These are phyloP conservation scores for Adelognathus sp. DNA, from an alignment of 2,888 invertebrate species.

Conservation along the genomic window DNA sequence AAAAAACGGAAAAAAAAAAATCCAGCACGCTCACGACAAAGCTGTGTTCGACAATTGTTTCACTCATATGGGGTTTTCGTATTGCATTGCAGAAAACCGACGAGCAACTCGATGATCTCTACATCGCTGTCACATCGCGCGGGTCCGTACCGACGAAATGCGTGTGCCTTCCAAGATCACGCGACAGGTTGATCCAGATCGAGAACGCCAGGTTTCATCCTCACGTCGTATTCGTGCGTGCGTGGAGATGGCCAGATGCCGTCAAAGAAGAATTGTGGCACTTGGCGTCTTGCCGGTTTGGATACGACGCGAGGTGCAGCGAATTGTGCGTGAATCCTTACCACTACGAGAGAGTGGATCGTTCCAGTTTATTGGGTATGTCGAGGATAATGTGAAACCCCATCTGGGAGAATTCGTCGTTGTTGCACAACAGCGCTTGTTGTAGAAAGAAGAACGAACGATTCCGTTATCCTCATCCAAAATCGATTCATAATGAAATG, in stretches of 20 bases:
- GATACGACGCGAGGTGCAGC: constrained; percentile 1
- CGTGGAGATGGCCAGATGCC: constrained; percentile 40
- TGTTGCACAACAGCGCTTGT: too few species aligned
- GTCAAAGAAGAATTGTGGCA: constrained; percentile 23
- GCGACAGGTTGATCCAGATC: constrained; percentile 27
- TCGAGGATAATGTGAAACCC: too few species aligned
- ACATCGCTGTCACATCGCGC: constrained; percentile 91
- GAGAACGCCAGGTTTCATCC: constrained; percentile 20
- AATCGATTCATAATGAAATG: too few species aligned
- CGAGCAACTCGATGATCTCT: constrained; percentile 97
- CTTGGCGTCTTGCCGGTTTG: constrained; percentile 7
- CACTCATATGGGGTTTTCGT: too few species aligned
- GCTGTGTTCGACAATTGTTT: too few species aligned
- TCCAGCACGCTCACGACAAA: too few species aligned
- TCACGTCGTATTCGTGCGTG: constrained; percentile 34
- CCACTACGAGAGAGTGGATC: constrained; percentile 78
- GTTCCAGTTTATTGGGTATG: too few species aligned
- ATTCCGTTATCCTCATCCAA: too few species aligned
- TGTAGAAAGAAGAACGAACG: too few species aligned
- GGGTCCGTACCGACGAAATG: constrained; percentile 80
- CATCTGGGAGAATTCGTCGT: too few species aligned
- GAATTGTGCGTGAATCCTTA: constrained; percentile 39
- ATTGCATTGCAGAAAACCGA: too few species aligned
- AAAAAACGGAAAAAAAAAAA: too few species aligned
- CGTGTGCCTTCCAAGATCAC: constrained; percentile 18